These are phyloP conservation scores for Pseudeuparius sepicola DNA, from an alignment of 2,888 invertebrate genomes.

Conservation along the genomic window DNA sequence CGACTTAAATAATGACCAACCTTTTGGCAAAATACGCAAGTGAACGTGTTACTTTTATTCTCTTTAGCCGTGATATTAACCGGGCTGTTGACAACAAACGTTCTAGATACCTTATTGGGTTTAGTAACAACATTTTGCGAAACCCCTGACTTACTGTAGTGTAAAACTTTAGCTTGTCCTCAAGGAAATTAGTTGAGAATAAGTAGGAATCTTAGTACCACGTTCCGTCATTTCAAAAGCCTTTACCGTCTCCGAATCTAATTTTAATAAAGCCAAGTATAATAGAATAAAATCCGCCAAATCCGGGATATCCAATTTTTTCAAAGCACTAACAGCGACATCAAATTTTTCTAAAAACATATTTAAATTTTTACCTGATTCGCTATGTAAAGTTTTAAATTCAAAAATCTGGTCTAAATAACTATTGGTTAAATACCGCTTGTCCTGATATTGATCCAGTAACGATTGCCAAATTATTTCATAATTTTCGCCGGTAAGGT, in stretches of 20 bases:
- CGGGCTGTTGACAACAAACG: no score
- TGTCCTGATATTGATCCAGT: slow-evolving; percentile 1
- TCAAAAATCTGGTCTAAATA: slow-evolving; percentile 6
- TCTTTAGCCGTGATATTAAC: no score
- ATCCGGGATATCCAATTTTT: slow-evolving; percentile 8
- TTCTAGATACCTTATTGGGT: no score
- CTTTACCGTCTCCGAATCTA: slow-evolving; percentile 1
- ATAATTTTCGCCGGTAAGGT: background rate
- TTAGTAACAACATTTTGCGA: no score
- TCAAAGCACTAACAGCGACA: slow-evolving; percentile 7
- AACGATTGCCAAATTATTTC: background rate
- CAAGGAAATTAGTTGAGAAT: background rate
- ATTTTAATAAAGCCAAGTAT: background rate
- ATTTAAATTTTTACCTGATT: slow-evolving; percentile 11
- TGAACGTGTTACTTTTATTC: background rate
- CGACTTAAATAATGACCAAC: background rate
- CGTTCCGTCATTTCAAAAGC: background rate
- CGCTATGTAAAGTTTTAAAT: slow-evolving; percentile 8
- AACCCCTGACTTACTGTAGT: background rate
- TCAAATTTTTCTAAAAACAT: slow-evolving; percentile 14
- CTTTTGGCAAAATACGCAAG: background rate
- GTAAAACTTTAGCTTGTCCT: slow-evolving; percentile 2
- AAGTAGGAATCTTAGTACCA: slow-evolving; percentile 1
- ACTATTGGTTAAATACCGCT: slow-evolving; percentile 1
- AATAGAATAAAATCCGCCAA: slow-evolving; percentile 9